Evolutionary conservation across 1,140 invertebrate species (phyloP).

Genomic region (Aphelenchoides avenae): DNA sequence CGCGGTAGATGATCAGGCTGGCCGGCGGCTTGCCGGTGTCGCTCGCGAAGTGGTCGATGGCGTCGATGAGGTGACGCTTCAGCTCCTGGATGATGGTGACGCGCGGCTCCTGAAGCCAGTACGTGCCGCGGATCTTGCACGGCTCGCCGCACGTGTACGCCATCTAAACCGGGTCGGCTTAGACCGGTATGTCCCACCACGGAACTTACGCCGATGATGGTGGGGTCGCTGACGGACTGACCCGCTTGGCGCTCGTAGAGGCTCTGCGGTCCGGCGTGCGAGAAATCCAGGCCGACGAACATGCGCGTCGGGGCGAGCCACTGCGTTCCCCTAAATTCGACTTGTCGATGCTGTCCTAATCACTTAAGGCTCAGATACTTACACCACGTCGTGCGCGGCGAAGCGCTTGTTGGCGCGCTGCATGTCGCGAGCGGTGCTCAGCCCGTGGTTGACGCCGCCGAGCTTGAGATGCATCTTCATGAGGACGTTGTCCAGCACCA

Average conservation of each 20-base stretch:
- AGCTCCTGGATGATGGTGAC: conserved; percentile 9
- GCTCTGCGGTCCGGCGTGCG: conserved; percentile 4
- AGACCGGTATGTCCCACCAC: neutral
- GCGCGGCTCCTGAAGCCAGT: conserved; percentile 11
- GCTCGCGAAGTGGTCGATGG: neutral
- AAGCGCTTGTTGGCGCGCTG: neutral
- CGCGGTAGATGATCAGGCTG: conserved; percentile 10
- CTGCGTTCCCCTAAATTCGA: conserved; percentile 1
- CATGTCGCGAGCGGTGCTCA: neutral
- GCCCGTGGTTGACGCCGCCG: conserved; percentile 9
- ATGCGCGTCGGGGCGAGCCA: conserved; percentile 7
- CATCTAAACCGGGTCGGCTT: conserved; percentile 3
- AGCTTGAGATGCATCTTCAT: conserved; percentile 15
- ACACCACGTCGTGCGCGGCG: neutral
- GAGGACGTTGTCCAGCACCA: conserved; percentile 13
- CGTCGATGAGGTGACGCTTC: neutral
- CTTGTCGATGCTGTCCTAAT: neutral
- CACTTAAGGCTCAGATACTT: neutral
- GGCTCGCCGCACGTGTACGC: conserved; percentile 12
- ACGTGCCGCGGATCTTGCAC: conserved; percentile 6
- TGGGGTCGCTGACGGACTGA: neutral
- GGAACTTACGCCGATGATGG: conserved; percentile 14
- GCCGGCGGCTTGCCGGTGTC: neutral
- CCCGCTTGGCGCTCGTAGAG: conserved; percentile 6
- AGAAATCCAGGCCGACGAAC: conserved; percentile 14